Evolutionary conservation across 2,888 invertebrate species (phyloP).

Genomic region (Hirtodrosophila histrioides): DNA sequence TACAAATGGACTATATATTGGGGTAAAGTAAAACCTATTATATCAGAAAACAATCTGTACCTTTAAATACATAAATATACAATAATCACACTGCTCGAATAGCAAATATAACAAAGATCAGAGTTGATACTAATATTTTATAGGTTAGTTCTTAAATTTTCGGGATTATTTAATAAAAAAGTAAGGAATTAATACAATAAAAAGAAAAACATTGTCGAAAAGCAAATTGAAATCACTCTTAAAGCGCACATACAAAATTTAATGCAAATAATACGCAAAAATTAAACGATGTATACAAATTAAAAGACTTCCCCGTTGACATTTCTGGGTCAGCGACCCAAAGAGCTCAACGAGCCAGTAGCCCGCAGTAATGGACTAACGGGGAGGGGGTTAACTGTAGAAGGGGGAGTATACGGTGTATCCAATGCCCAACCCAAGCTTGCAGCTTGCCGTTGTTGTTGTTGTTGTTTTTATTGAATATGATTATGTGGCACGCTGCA

Average conservation of each 20-base stretch:
- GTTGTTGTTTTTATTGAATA: slow-evolving; percentile 72
- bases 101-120: no score
- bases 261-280: slow-evolving; percentile 22
- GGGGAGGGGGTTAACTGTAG: not conserved
- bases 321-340: slow-evolving; percentile 84
- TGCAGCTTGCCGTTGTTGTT: slow-evolving; percentile 18
- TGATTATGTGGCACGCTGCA: slow-evolving; percentile 80
- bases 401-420: slow-evolving; percentile 14
- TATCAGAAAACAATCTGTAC: no score
- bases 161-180: not conserved
- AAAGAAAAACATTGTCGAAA: not conserved
- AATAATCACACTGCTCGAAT: no score
- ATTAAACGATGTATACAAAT: slow-evolving; percentile 45
- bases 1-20: no score
- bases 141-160: no score
- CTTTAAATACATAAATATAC: no score
- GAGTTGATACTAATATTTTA: no score
- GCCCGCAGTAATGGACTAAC: slow-evolving; percentile 11
- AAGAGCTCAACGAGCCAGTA: slow-evolving; percentile 53
- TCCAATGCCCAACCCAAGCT: slow-evolving; percentile 56
- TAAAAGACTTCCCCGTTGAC: slow-evolving; percentile 82
- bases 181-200: not conserved
- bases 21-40: no score
- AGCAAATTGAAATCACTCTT: slow-evolving; percentile 34
- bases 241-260: slow-evolving; percentile 6